Percentiles rank a stretch among this genome's conserved stretches.
Conservation (phyloP, 1,140 invertebrate genomes). For the Zaprionus gabonicus region DNA sequence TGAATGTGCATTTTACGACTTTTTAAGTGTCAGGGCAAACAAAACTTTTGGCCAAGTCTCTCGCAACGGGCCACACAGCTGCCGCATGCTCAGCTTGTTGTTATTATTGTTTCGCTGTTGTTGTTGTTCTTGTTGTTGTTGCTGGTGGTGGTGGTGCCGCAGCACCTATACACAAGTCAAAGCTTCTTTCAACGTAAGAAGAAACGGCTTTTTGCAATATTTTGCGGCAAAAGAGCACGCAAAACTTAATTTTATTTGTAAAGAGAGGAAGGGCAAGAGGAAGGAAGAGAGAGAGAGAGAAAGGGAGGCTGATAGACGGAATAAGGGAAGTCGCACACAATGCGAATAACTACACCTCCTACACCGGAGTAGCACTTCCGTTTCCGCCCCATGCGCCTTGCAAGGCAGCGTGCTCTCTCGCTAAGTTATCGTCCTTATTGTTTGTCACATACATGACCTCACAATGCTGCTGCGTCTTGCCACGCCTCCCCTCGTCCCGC, state of each 20-base stretch:
- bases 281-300: background rate
- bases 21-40: constrained; percentile 78
- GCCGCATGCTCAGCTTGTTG: constrained; percentile 22
- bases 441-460: constrained; percentile 82
- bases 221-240: constrained; percentile 57
- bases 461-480: constrained; percentile 62
- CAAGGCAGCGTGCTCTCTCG: constrained; percentile 26
- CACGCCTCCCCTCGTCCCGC: constrained; percentile 24
- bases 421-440: constrained; percentile 82
- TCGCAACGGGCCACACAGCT: constrained; percentile 44
- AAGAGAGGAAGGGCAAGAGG: constrained; percentile 24
- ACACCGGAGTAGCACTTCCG: constrained; percentile 54
- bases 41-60: constrained; percentile 61
- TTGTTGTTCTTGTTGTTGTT: constrained; percentile 6
- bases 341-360: constrained; percentile 33
- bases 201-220: constrained; percentile 66
- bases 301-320: constrained; percentile 8
- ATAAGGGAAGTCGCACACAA: constrained; percentile 4
- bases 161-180: constrained; percentile 61
- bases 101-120: constrained; percentile 16
- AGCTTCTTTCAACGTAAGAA: constrained; percentile 67
- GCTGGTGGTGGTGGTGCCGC: constrained; percentile 28
- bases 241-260: constrained; percentile 76
- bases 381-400: constrained; percentile 51
- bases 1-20: constrained; percentile 81